Evolutionary conservation across 1,140 invertebrate species (phyloP), one percentile per base, ranked within the genome.

Genomic region (Drosophila biarmipes): DNA sequence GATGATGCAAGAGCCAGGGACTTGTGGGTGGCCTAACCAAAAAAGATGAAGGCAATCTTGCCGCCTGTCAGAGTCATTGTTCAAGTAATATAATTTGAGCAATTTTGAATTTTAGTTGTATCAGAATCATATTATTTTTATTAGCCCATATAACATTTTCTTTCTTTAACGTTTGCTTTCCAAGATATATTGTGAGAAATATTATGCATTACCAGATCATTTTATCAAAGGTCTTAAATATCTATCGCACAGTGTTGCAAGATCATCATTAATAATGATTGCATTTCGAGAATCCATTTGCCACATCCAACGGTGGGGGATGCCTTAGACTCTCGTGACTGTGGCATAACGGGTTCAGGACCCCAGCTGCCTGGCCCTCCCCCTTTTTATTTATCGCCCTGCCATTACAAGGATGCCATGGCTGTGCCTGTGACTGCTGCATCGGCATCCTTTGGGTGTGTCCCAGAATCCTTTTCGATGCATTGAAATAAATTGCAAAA

Each of bases 401-500:
- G 38, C 72, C 59, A 55, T 56, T 75, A 52, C 51, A 55, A 56
- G 64, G 67, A 68, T 68, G 31, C 63, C 64, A 53, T 73, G 57
- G 43, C 42, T 69, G 15, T 37, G 57, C 35, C 42, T 69, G 15
- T 37, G 17, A 19, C 24, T 34, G 38, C 38, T 37, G 64, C 66
- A 69, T 27, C 24, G 58, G 35, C 43, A 67, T 69, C 42, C 49
- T 37, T 69, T 71, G 72, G 72, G 72, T 56, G 72, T 75, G 59
- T 74, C 72, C 53, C 38, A 45, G 69, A 42, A 76, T 84, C 72
- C 76, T 75, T 84, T 79, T 63, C 68, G 55, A 68, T 87, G 73
- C 82, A 86, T 86, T 87, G 82, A 86, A 78, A 86, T 87, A 86
- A 75, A 75, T 75, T 64, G 72, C 71, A 67, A 75, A 58, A 76